Conservation (phyloP, 1,140 invertebrate genomes). For the Eubasilissa regina region DNA sequence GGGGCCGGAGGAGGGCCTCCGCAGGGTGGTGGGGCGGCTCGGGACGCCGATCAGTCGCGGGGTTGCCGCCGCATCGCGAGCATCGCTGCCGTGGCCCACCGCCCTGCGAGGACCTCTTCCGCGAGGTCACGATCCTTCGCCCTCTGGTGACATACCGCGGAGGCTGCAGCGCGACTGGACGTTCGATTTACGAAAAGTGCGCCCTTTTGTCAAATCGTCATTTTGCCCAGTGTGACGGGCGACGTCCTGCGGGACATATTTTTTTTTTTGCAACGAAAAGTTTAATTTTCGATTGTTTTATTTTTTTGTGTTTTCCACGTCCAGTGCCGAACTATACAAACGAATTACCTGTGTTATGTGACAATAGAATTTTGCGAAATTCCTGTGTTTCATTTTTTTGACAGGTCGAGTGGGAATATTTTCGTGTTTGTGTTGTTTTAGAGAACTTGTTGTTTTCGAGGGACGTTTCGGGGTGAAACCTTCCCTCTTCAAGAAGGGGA, state of each 20-base stretch:
- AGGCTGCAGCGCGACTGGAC: background rate
- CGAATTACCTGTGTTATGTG: background rate
- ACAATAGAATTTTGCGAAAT: constrained; percentile 20
- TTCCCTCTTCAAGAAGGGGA: constrained; percentile 31
- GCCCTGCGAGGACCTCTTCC: constrained; percentile 1
- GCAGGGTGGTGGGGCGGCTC: constrained; percentile 39
- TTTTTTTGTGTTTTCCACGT: constrained; percentile 7
- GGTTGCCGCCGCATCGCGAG: constrained; percentile 34
- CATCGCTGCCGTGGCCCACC: constrained; percentile 37
- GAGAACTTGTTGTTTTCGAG: constrained; percentile 21
- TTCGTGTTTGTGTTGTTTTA: constrained; percentile 37
- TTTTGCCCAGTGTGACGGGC: too few relatives aligned
- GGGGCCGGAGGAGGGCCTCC: constrained; percentile 43
- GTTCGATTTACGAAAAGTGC: constrained; percentile 26
- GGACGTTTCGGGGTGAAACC: constrained; percentile 13
- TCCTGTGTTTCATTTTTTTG: constrained; percentile 14
- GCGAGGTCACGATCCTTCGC: constrained; percentile 42
- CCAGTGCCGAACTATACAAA: constrained; percentile 4
- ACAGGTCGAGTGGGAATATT: constrained; percentile 1
- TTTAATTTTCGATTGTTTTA: constrained; percentile 1
- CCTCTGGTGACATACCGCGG: constrained; percentile 23
- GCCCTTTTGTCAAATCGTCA: background rate
- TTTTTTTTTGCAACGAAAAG: constrained; percentile 13
- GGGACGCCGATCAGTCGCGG: constrained; percentile 46
- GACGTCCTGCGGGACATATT: too few relatives aligned